A percentile compares a stretch with the other conserved stretches of the same genome.
Evolutionary conservation across 2,888 invertebrate species (phyloP).

Genomic region (Elgonia sp.): DNA sequence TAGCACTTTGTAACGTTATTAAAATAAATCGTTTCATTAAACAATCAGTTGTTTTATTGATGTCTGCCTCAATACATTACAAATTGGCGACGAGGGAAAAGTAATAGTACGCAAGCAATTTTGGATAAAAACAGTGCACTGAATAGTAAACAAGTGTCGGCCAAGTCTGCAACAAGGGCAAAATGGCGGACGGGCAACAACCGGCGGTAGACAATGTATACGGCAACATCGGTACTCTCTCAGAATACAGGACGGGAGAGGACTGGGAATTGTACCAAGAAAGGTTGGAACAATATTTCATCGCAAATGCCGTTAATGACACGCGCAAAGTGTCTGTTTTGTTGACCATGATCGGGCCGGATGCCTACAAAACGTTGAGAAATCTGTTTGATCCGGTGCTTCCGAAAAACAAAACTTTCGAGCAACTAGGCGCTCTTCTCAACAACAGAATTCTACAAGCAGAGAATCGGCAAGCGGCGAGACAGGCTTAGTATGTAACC

Average conservation of each 20-base stretch:
- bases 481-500: slow-evolving; percentile 20
- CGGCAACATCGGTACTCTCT: slow-evolving; percentile 46
- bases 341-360: slow-evolving; percentile 66
- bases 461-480: neutral
- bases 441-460: neutral
- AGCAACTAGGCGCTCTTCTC: neutral
- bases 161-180: too few relatives aligned
- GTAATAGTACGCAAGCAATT: too few relatives aligned
- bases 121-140: too few relatives aligned
- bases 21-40: too few relatives aligned
- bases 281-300: slow-evolving; percentile 68
- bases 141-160: too few relatives aligned
- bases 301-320: slow-evolving; percentile 69
- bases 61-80: too few relatives aligned
- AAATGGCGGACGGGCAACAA: neutral
- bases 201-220: neutral
- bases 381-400: slow-evolving; percentile 10
- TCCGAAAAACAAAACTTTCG: slow-evolving; percentile 15
- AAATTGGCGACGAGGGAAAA: too few relatives aligned
- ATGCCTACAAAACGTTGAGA: slow-evolving; percentile 69
- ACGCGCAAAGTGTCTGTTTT: slow-evolving; percentile 65
- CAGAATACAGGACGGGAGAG: slow-evolving; percentile 66
- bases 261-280: slow-evolving; percentile 72
- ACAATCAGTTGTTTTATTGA: too few relatives aligned
- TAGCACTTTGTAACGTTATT: too few relatives aligned